Evolutionary conservation across 2,113 vertebrate species (phyloP).

Genomic region (Hipposideros armiger): DNA sequence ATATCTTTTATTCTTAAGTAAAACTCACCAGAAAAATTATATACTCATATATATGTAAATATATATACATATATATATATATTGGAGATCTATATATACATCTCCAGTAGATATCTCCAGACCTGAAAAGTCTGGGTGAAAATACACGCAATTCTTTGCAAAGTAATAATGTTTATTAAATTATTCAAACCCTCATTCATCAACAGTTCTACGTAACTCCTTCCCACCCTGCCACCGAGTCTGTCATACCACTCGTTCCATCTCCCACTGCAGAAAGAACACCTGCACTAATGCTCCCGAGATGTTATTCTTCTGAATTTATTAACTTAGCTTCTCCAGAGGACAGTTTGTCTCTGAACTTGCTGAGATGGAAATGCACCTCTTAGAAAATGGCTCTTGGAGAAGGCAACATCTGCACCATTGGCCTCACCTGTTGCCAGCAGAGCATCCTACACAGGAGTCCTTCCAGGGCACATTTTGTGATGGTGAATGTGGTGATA

Average conservation of each 20-base stretch:
- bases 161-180: not conserved
- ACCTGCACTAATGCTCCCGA: not conserved
- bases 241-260: not conserved
- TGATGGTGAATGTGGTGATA: not conserved
- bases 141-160: not conserved
- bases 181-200: not conserved
- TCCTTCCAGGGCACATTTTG: not conserved
- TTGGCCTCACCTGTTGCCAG: not conserved
- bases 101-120: not conserved
- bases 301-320: not conserved
- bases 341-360: not conserved
- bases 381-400: not conserved
- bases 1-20: conserved; percentile 24
- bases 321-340: not conserved
- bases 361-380: not conserved
- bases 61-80: not conserved
- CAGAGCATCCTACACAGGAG: not conserved
- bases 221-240: not conserved
- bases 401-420: accelerated
- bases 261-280: not conserved
- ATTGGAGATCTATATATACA: not conserved
- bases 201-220: not conserved
- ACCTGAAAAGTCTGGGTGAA: not conserved
- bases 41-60: not conserved
- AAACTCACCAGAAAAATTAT: not conserved